Evolutionary conservation across 2,113 vertebrate genomes (phyloP), one percentile per base, ranked within the genome.

Genomic region (Typhlomys cinereus): DNA sequence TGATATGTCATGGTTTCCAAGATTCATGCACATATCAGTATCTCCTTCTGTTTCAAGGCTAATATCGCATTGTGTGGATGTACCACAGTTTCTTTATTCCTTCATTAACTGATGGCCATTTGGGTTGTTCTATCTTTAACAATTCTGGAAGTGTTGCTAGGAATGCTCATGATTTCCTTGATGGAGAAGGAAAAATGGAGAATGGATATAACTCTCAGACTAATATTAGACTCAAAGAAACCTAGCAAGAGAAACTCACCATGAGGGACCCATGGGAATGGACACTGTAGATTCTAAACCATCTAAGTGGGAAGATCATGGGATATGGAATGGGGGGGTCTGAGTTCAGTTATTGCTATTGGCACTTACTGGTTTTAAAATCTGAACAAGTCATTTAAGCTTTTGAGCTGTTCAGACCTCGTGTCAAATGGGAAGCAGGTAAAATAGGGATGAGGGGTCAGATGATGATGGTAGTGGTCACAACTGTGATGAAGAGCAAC

Each of bases 201-300:
- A 10, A 14, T 39, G 70, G 20, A 79, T 10, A 15, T 52, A 36
- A 39, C 36, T 41, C 57, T 44, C 23, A 36, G 52, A 39, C 18
- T 36, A 39, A 36, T 21, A n/a, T n/a, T n/a, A n/a, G 76, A 69
- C 41, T 57, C 21, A 1, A 80, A 54, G 74, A 86, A 57, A 70
- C 15, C 14, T 17, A 66, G 15, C 27, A 17, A 50, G 59, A 75
- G 36, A 36, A 18, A 41, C 4, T n/a, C 4, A 23, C 46, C 21
- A 27, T 0, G 15, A 44, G 27, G 31, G 21, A 14, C 48, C 44
- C 39, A 0, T 0, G 20, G n/a, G 34, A 36, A 27, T 1, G n/a
- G 52, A 5, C 14, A 1, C 1, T 0, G 36, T 1, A 25, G 17
- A 5, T 34, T 39, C 25, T 13, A 34, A 93, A 50, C 62, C 67